Base-by-base conservation (phyloP, 64 coral and sea anemone species). In the Montipora foliosa region DNA sequence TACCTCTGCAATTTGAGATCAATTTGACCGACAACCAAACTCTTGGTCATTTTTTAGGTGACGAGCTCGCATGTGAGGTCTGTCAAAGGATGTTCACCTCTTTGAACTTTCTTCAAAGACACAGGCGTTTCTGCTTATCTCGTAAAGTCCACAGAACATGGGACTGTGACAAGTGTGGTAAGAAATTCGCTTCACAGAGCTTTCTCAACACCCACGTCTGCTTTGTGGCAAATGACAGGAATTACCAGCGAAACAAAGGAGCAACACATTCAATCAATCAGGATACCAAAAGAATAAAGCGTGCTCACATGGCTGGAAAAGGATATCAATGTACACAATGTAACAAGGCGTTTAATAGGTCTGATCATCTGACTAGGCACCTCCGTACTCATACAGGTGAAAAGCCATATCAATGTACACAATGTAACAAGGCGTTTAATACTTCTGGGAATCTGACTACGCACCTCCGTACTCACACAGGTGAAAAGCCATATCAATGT, bases 401-500 rank as follows among this genome's bases (percentile, higher is more conserved):
- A 29, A 89, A 78, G 51, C 72, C 47, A 19, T 89, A 25, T 61
- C 20, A 89, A 17, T 78, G 87, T 66, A 74, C 68, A 44, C 87
- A 25, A 19, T 89, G 87, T 64, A 59, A 66, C 14, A 78, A 89
- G 25, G 51, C 73, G 48, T 77, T 77, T n/a, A 52, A 47, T 8
- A 0, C 0, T 0, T 57, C 11, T 57, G 0, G 55, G 44, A 0
- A 37, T 74, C 71, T 74, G 19, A 74, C 71, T 20, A 74, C 0
- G 71, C 71, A 24, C 22, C 71, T 25, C 71, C 19, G 21, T 10
- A 25, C 71, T 74, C 71, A 74, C 71, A 81, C 13, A 53, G 47
- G 55, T 9, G 45, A 53, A 49, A 69, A 74, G 21, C 76, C 89
- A 17, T 90, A 80, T 68, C 55, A 90, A 29, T 90, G 89, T 53